Evolutionary conservation across 2,888 invertebrate genomes (phyloP).

Genomic region (Nephrotoma guestfalica): DNA sequence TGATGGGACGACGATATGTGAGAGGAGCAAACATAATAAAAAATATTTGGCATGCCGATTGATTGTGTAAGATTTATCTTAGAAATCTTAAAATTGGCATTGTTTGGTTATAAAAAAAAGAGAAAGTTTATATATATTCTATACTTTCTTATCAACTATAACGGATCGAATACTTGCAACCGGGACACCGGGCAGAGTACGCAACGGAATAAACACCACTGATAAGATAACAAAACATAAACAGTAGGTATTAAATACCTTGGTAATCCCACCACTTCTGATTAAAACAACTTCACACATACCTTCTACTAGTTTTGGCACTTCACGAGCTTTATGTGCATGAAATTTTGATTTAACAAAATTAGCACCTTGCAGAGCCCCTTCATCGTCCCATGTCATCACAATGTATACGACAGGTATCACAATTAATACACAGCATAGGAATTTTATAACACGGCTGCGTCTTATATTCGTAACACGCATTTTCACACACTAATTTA

Average conservation of each 20-base stretch:
- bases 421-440: constrained; percentile 36
- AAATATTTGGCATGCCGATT: not conserved
- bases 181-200: not conserved
- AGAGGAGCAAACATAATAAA: not conserved
- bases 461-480: constrained; percentile 45
- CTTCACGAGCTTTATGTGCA: constrained; percentile 17
- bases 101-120: not conserved
- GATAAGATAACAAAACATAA: not conserved
- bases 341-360: constrained; percentile 23
- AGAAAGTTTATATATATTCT: not conserved
- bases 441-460: constrained; percentile 42
- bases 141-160: not conserved
- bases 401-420: constrained; percentile 46
- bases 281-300: constrained; percentile 1
- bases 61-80: not conserved
- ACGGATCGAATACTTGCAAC: not conserved
- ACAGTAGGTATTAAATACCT: not conserved
- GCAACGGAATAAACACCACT: not conserved
- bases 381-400: constrained; percentile 40
- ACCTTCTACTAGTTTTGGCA: constrained; percentile 22
- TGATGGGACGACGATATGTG: not conserved
- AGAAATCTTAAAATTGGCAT: not conserved
- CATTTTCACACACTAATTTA: constrained; percentile 28
- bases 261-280: not conserved
- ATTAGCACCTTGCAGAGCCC: constrained; percentile 22